These are phyloP conservation scores for Agrypnia vestita DNA, from an alignment of 1,140 invertebrate genomes.

Conservation along the genomic window DNA sequence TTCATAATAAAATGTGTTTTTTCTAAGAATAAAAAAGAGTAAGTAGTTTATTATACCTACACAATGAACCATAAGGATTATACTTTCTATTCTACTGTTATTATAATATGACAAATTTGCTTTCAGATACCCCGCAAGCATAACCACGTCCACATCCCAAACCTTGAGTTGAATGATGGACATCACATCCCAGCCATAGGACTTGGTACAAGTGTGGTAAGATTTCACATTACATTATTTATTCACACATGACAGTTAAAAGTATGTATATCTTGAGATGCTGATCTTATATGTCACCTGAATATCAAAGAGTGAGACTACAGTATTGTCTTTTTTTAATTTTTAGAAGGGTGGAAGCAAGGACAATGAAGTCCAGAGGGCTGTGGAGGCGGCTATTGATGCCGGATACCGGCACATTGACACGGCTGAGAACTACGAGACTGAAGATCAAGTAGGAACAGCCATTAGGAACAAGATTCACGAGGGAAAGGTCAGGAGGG, in stretches of 20 bases:
- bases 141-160: constrained; percentile 3
- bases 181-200: constrained; percentile 79
- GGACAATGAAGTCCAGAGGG: constrained; percentile 66
- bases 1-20: too few species aligned
- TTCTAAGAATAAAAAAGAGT: too few species aligned
- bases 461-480: constrained; percentile 82
- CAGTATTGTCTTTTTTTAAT: background rate
- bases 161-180: constrained; percentile 73
- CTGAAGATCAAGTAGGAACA: constrained; percentile 89
- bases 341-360: constrained; percentile 48
- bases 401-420: constrained; percentile 83
- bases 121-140: background rate
- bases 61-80: too few species aligned
- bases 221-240: background rate
- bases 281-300: too few species aligned
- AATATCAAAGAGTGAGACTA: background rate
- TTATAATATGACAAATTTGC: too few species aligned
- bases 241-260: background rate
- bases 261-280: too few species aligned
- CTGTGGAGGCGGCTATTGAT: constrained; percentile 79
- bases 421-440: constrained; percentile 80
- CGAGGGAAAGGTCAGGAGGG: constrained; percentile 80
- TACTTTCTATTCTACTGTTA: background rate
- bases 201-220: constrained; percentile 78
- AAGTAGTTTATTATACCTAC: too few species aligned